phyloP scores from a whole-genome alignment of 35 echinoderm and acorn worm genomes.

The Ptychodera flava region DNA sequence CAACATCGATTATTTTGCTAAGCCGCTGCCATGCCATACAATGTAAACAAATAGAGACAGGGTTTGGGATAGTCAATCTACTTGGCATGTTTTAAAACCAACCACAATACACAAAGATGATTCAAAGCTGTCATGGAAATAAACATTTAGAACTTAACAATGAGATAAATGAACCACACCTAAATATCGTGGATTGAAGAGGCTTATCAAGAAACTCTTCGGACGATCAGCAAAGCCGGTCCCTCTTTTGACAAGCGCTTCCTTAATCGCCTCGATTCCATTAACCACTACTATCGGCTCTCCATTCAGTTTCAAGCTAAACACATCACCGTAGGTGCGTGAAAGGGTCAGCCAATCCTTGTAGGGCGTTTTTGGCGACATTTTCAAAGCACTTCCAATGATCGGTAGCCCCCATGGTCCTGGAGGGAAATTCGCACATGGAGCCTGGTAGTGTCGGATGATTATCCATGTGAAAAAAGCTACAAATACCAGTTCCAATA shows the following conservation, averaged over 20 bases:
- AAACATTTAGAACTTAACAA: too few relatives aligned
- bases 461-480: neutral
- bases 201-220: too few relatives aligned
- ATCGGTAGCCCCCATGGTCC: constrained; percentile 26
- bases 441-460: neutral
- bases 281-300: constrained; percentile 7
- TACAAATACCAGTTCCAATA: neutral
- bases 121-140: too few relatives aligned
- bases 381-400: neutral
- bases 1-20: too few relatives aligned
- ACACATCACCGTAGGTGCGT: constrained; percentile 6
- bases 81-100: too few relatives aligned
- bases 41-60: too few relatives aligned
- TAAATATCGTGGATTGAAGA: too few relatives aligned
- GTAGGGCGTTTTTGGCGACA: neutral
- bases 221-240: constrained; percentile 14
- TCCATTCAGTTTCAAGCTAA: neutral
- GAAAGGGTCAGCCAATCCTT: neutral
- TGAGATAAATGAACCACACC: too few relatives aligned
- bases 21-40: too few relatives aligned
- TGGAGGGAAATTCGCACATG: constrained; percentile 18
- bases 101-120: too few relatives aligned
- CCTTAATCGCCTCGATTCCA: constrained; percentile 12
- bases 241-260: neutral
- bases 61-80: too few relatives aligned